A percentile compares a stretch with the other conserved stretches of the same genome.
phyloP scores from a whole-genome alignment of 2,113 vertebrate genomes.

The Microcebus griseorufus region DNA sequence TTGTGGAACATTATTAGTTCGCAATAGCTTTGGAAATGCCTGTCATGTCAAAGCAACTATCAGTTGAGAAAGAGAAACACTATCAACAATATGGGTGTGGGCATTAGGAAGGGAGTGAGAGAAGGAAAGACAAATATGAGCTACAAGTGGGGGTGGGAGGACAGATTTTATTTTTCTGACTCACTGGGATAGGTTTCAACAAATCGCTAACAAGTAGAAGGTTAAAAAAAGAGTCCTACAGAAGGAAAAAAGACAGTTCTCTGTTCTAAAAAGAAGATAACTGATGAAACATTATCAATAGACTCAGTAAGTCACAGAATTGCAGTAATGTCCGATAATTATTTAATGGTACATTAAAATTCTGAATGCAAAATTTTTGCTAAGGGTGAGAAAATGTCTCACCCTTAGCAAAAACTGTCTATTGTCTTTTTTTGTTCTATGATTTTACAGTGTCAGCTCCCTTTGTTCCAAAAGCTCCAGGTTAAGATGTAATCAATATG shows the following conservation, averaged over 20 bases:
- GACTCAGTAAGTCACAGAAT: neutral
- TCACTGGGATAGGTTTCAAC: constrained; percentile 54
- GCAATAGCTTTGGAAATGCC: constrained; percentile 21
- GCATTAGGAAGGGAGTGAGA: neutral
- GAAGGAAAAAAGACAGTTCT: neutral
- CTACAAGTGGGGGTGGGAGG: constrained; percentile 28
- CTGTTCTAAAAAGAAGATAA: neutral
- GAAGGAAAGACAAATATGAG: constrained; percentile 64
- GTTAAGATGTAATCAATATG: neutral
- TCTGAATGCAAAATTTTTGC: neutral
- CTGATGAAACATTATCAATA: neutral
- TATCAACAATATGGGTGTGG: constrained; percentile 53
- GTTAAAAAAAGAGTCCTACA: neutral
- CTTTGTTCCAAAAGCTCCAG: neutral
- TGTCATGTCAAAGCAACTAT: constrained; percentile 41
- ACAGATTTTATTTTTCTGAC: constrained; percentile 53
- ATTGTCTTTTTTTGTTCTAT: neutral
- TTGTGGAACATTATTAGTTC: neutral
- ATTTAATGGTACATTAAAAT: neutral
- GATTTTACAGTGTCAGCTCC: neutral
- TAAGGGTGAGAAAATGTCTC: neutral
- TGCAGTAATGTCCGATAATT: neutral
- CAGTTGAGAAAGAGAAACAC: constrained; percentile 25
- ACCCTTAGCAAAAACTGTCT: neutral
- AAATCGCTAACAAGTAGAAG: constrained; percentile 15